Evolutionary conservation across 2,113 vertebrate species (phyloP).

Genomic region (Nibea coibor): DNA sequence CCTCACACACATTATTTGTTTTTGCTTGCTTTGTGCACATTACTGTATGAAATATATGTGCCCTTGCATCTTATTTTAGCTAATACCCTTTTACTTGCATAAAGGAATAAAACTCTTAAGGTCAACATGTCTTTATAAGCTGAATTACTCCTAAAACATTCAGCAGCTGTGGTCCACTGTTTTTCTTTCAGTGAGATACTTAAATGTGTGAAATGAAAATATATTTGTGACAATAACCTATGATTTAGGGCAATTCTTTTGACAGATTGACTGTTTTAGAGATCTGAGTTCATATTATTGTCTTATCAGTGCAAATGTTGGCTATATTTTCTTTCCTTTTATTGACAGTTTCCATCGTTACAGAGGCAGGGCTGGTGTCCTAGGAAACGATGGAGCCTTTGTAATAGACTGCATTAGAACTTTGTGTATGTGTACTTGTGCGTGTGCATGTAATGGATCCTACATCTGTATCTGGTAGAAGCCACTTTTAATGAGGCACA

Average conservation of each 20-base stretch:
- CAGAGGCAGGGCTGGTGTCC: constrained; percentile 58
- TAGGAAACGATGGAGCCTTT: constrained; percentile 61
- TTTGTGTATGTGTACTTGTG: constrained; percentile 30
- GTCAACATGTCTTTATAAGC: not conserved
- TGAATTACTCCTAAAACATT: not conserved
- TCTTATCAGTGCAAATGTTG: constrained; percentile 33
- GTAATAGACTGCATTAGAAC: constrained; percentile 45
- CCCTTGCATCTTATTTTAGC: constrained; percentile 5
- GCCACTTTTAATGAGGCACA: constrained; percentile 37
- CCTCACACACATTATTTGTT: not conserved
- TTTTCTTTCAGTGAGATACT: not conserved
- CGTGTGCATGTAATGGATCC: constrained; percentile 32
- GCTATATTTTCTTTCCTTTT: constrained; percentile 45
- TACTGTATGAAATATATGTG: not conserved
- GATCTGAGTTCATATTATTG: constrained; percentile 20
- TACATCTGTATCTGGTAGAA: constrained; percentile 32
- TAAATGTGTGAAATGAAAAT: not conserved
- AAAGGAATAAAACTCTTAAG: not conserved
- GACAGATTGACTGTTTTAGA: not conserved
- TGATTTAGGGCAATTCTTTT: constrained; percentile 15
- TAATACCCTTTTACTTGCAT: not conserved
- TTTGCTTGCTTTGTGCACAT: not conserved
- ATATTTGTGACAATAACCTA: not conserved
- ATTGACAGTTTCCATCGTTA: constrained; percentile 70
- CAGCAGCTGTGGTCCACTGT: not conserved